Base-by-base conservation (phyloP, 2,888 invertebrate genomes). In the Temnothorax unifasciatus region DNA sequence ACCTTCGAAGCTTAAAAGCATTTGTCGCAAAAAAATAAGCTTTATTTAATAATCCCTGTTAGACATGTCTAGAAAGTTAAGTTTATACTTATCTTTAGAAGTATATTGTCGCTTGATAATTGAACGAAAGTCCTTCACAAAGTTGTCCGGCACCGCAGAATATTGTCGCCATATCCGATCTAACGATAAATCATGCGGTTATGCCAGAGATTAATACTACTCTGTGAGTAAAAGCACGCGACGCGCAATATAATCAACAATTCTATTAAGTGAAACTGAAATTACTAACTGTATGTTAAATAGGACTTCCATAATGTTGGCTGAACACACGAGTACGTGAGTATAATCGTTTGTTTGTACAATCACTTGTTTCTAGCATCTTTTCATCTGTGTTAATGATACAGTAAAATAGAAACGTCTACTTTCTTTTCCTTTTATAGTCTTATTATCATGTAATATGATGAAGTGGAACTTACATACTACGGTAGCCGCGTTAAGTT, bases 381-480 rank as follows among this genome's bases (percentile, higher is more conserved):
- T 79, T 47, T 66, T 47, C 44, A 57, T n/a, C n/a, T 21, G 57
- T 71, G 44, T 4, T 71, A 79, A 79, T 79, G 11, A 57, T 79
- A 79, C 15, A 57, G 57, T 47, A 34, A 41, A 41, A 44, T 57
- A 79, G 79, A 79, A 79, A 79, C 29, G 57, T 57, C 44, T 47
- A 59, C 71, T 79, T 79, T 79, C 79, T 71, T 79, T 79, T 77
- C 57, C 21, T 29, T 71, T 71, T 44, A 44, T 15, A 21, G 57
- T 6, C 15, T 21, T 71, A 79, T 79, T 79, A 79, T 71, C 71
- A 59, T 71, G 34, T 47, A 71, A 79, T 18, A 21, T 13, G 34
- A 71, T 47, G 34, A 44, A 21, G 2, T 71, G 11, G 66, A 38
- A 76, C 50, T 68, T 63, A 57, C 54, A 44, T 44, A 54, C 29